Evolutionary conservation across 2,113 vertebrate genomes (phyloP).

Genomic region (Chaetodon trifascialis): DNA sequence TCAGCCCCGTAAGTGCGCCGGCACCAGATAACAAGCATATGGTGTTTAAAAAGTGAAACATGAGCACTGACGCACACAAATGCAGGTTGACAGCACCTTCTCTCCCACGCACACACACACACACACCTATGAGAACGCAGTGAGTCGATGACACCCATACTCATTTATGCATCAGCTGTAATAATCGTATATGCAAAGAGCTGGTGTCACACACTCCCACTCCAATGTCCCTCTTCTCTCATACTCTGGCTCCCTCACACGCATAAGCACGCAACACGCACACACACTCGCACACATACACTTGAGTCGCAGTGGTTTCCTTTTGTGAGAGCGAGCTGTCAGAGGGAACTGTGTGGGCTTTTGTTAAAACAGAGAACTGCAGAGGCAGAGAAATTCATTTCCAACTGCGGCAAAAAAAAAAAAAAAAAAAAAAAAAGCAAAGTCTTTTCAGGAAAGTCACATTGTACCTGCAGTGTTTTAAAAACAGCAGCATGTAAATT

Average conservation of each 20-base stretch:
- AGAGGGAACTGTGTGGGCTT: slow-evolving; percentile 76
- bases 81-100: slow-evolving; percentile 61
- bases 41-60: slow-evolving; percentile 69
- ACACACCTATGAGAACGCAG: slow-evolving; percentile 7
- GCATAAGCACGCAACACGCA: slow-evolving; percentile 41
- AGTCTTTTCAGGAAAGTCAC: slow-evolving; percentile 68
- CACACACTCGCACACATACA: slow-evolving; percentile 22
- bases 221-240: slow-evolving; percentile 56
- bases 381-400: slow-evolving; percentile 79
- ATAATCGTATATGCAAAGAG: slow-evolving; percentile 72
- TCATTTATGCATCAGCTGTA: slow-evolving; percentile 68
- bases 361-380: slow-evolving; percentile 74
- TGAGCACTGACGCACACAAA: slow-evolving; percentile 59
- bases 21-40: slow-evolving; percentile 50
- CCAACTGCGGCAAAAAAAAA: slow-evolving; percentile 62
- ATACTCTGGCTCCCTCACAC: slow-evolving; percentile 43
- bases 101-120: slow-evolving; percentile 40
- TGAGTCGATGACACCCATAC: slow-evolving; percentile 45
- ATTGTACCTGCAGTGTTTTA: slow-evolving; percentile 79
- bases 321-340: slow-evolving; percentile 74
- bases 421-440: slow-evolving; percentile 31
- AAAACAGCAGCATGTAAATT: slow-evolving; percentile 76
- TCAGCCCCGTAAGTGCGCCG: slow-evolving; percentile 45
- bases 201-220: slow-evolving; percentile 68
- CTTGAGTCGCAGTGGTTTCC: slow-evolving; percentile 65